phyloP scores from a whole-genome alignment of 2,888 invertebrate species.

The Drosophila quasianomalipes region DNA sequence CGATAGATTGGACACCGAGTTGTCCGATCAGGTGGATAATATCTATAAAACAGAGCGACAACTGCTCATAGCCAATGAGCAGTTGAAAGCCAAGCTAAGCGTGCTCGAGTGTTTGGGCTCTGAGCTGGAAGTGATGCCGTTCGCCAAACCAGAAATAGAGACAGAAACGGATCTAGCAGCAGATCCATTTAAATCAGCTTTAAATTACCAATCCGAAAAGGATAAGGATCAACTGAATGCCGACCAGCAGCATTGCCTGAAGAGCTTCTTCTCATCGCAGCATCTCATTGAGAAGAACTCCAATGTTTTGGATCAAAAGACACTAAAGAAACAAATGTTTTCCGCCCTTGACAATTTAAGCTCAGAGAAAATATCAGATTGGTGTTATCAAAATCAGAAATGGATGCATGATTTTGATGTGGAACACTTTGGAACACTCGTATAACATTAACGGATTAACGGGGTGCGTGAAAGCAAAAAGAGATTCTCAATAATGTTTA shows the following conservation, averaged over 20 bases:
- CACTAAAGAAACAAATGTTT: slow-evolving; percentile 74
- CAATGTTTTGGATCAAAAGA: slow-evolving; percentile 59
- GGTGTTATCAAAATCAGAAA: background rate
- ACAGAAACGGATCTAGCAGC: background rate
- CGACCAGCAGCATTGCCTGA: background rate
- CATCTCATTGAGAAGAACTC: slow-evolving; percentile 59
- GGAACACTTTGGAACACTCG: slow-evolving; percentile 62
- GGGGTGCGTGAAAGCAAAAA: background rate
- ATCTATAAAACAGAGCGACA: slow-evolving; percentile 87
- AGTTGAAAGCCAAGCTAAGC: slow-evolving; percentile 87
- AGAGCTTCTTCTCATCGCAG: slow-evolving; percentile 11
- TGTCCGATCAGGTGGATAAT: slow-evolving; percentile 86
- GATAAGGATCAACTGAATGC: slow-evolving; percentile 1
- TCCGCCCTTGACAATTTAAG: slow-evolving; percentile 3
- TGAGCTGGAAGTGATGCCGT: slow-evolving; percentile 83
- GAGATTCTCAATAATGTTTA: slow-evolving; percentile 42
- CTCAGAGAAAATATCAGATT: background rate
- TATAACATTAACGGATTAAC: slow-evolving; percentile 21
- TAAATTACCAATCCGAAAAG: background rate
- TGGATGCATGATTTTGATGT: slow-evolving; percentile 21
- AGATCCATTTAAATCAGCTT: background rate
- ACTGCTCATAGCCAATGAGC: slow-evolving; percentile 86
- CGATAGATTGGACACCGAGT: slow-evolving; percentile 86
- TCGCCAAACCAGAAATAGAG: slow-evolving; percentile 2
- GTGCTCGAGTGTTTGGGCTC: slow-evolving; percentile 87